These are phyloP conservation scores for Nephrocerus scutellatus DNA, from an alignment of 2,888 invertebrate species.

Conservation along the genomic window DNA sequence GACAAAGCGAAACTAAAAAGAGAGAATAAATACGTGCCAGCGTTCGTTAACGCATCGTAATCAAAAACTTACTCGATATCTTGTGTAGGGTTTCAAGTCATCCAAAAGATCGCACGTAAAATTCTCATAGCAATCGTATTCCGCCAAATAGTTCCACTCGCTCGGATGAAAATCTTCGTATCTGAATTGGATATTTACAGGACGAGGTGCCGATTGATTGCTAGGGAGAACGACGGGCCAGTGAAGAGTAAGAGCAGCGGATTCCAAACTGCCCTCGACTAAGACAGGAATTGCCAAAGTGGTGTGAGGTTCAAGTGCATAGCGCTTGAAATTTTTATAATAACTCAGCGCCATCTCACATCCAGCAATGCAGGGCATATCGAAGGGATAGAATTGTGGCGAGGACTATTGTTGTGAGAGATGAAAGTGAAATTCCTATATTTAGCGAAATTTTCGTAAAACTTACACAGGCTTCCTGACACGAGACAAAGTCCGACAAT, in stretches of 20 bases:
- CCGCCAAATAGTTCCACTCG: conserved; percentile 66
- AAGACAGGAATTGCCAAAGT: too few relatives aligned
- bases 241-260: conserved; percentile 26
- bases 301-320: conserved; percentile 29
- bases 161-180: conserved; percentile 19
- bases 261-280: conserved; percentile 9
- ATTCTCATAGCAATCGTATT: conserved; percentile 52
- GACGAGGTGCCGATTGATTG: conserved; percentile 33
- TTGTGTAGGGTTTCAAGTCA: conserved; percentile 78
- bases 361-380: conserved; percentile 41
- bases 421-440: conserved; percentile 11
- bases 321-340: conserved; percentile 34
- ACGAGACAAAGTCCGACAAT: conserved; percentile 58
- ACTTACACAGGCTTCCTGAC: conserved; percentile 80
- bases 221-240: conserved; percentile 36
- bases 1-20: conserved; percentile 76
- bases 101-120: conserved; percentile 61
- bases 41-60: conserved; percentile 3
- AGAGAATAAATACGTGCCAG: conserved; percentile 5
- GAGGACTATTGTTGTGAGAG: conserved; percentile 28
- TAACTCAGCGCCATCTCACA: conserved; percentile 38
- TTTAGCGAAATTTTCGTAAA: too few relatives aligned
- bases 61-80: conserved; percentile 66
- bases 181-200: conserved; percentile 38
- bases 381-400: conserved; percentile 34